phyloP scores from a whole-genome alignment of 1,140 invertebrate genomes.

The Oedothorax gibbosus region DNA sequence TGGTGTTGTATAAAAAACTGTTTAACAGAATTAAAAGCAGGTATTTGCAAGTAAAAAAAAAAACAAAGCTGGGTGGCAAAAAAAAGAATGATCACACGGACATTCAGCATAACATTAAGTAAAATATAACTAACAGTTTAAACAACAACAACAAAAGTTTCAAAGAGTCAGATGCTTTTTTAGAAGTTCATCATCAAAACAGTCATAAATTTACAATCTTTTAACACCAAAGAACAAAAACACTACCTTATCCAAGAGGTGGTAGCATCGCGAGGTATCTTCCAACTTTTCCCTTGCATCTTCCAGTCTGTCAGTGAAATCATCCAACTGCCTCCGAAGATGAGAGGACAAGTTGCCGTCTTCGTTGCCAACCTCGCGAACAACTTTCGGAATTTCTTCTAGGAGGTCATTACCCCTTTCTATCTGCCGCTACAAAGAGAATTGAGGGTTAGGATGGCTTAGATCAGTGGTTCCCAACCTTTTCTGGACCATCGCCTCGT shows the following conservation, averaged over 20 bases:
- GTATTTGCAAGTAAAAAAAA: too few species aligned
- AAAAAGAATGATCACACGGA: neutral
- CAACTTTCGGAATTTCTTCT: slow-evolving; percentile 76
- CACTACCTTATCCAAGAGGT: slow-evolving; percentile 77
- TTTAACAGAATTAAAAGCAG: too few species aligned
- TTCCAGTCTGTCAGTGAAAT: slow-evolving; percentile 80
- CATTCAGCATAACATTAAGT: too few species aligned
- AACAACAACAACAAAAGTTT: neutral
- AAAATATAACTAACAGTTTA: too few species aligned
- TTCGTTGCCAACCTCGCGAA: slow-evolving; percentile 65
- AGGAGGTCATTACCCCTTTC: slow-evolving; percentile 83
- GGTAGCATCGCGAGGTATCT: slow-evolving; percentile 80
- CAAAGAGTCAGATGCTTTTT: neutral
- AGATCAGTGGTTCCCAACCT: too few species aligned
- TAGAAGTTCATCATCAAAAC: neutral
- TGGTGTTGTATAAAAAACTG: too few species aligned
- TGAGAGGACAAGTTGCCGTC: slow-evolving; percentile 66
- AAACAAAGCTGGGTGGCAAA: neutral
- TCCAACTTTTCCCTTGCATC: slow-evolving; percentile 82
- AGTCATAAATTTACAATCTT: neutral
- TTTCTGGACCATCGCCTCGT: too few species aligned
- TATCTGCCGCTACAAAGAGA: slow-evolving; percentile 77
- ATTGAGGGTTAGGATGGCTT: too few species aligned
- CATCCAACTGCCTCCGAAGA: slow-evolving; percentile 77
- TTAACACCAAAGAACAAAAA: neutral